Percentiles rank a stretch among this genome's conserved stretches.
Conservation (phyloP, 2,888 invertebrate genomes). For the Ametastegia equiseti region DNA sequence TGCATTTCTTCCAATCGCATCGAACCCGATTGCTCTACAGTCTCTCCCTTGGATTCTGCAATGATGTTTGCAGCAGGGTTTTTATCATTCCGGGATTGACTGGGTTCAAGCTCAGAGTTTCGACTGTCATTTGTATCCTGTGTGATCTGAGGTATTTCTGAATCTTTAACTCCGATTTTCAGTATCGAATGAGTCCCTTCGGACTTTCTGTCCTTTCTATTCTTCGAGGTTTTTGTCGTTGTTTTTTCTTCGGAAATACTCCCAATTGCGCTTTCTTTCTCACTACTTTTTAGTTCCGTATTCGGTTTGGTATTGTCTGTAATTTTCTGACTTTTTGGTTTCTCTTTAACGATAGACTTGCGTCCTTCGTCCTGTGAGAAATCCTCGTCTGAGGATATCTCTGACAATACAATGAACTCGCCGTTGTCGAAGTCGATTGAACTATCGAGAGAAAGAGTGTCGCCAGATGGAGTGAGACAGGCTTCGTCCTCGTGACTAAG, state of each 20-base stretch:
- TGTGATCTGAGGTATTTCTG: neutral
- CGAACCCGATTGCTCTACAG: neutral
- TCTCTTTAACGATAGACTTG: neutral
- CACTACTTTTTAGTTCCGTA: neutral
- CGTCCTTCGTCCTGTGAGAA: neutral
- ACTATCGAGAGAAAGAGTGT: slow-evolving; percentile 28
- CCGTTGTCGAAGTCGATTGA: slow-evolving; percentile 37
- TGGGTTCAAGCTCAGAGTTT: neutral
- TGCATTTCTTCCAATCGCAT: neutral
- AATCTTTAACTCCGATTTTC: neutral
- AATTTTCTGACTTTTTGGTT: neutral
- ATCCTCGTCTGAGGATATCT: slow-evolving; percentile 35
- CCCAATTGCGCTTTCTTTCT: neutral
- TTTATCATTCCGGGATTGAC: neutral
- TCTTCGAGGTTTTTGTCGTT: neutral
- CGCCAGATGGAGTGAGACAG: slow-evolving; percentile 38
- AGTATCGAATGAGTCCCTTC: neutral
- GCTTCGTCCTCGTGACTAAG: slow-evolving; percentile 47
- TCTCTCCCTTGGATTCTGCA: neutral
- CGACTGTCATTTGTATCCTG: neutral
- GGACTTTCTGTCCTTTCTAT: neutral
- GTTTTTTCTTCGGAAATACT: neutral
- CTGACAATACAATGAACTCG: slow-evolving; percentile 43
- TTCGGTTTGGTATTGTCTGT: neutral
- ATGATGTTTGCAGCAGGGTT: neutral